Evolutionary conservation across 2,797 vertebrate species (phyloP).

Genomic region (Galago senegalensis): DNA sequence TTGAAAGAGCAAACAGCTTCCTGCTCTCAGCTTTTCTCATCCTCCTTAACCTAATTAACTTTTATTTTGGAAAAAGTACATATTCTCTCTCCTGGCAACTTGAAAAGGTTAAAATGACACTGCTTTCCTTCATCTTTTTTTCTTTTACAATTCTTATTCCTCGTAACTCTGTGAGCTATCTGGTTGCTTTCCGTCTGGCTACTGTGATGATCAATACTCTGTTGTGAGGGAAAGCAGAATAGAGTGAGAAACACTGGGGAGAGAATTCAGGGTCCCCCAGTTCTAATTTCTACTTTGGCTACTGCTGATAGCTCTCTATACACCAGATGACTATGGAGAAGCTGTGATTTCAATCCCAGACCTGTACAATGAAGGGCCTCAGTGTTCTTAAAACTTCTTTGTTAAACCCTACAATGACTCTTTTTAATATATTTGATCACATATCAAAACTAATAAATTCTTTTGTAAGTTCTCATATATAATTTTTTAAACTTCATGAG

Average conservation of each 20-base stretch:
- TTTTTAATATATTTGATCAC: slow-evolving; percentile 2
- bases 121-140: neutral
- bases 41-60: neutral
- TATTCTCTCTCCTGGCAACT: slow-evolving; percentile 6
- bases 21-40: neutral
- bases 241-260: neutral
- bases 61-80: slow-evolving; percentile 38
- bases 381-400: neutral
- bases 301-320: neutral
- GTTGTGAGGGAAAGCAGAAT: neutral
- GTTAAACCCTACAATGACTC: neutral
- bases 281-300: neutral
- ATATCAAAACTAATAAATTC: neutral
- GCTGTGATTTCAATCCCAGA: neutral
- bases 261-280: neutral
- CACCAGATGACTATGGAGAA: neutral
- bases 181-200: neutral
- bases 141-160: neutral
- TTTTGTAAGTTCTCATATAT: neutral
- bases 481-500: neutral
- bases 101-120: neutral
- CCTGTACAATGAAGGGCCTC: neutral
- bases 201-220: neutral
- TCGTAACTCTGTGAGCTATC: neutral
- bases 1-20: slow-evolving; percentile 3